These are phyloP conservation scores for Parazoanthus swiftii DNA, from an alignment of 92 coral and sea anemone genomes.

Conservation along the genomic window DNA sequence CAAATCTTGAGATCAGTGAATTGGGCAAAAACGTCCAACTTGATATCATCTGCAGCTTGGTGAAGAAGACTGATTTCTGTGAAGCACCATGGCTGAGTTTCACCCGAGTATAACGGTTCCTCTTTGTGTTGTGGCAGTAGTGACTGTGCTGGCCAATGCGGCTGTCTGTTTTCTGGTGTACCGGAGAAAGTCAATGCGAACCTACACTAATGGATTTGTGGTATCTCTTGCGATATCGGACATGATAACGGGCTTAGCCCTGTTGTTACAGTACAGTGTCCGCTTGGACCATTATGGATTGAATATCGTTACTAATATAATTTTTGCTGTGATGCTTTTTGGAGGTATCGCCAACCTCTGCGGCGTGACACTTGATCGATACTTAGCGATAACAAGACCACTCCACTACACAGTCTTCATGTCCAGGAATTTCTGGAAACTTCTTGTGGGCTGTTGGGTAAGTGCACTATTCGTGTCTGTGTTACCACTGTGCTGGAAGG, in stretches of 20 bases:
- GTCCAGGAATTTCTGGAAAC: constrained; percentile 59
- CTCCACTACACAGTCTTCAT: constrained; percentile 66
- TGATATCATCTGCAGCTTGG: background rate
- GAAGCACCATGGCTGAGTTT: constrained; percentile 1
- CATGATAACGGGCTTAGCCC: constrained; percentile 68
- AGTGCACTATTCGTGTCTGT: constrained; percentile 62
- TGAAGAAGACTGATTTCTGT: background rate
- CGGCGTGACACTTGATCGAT: constrained; percentile 82
- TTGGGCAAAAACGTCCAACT: background rate
- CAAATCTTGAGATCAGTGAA: background rate
- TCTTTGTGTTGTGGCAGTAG: constrained; percentile 54
- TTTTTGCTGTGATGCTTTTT: constrained; percentile 70
- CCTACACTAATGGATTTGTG: constrained; percentile 78
- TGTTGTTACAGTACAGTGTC: constrained; percentile 72
- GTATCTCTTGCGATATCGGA: constrained; percentile 85
- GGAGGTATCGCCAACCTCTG: constrained; percentile 81
- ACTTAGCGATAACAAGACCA: constrained; percentile 76
- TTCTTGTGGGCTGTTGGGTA: constrained; percentile 64
- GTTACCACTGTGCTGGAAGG: constrained; percentile 72
- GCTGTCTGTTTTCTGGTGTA: constrained; percentile 72
- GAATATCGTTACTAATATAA: constrained; percentile 57
- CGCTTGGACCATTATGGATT: constrained; percentile 57
- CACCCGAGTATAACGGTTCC: constrained; percentile 50
- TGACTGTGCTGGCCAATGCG: constrained; percentile 56
- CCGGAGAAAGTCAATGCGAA: constrained; percentile 70